These are phyloP conservation scores for Cheilosia pagana DNA, from an alignment of 2,888 invertebrate genomes.

Conservation along the genomic window DNA sequence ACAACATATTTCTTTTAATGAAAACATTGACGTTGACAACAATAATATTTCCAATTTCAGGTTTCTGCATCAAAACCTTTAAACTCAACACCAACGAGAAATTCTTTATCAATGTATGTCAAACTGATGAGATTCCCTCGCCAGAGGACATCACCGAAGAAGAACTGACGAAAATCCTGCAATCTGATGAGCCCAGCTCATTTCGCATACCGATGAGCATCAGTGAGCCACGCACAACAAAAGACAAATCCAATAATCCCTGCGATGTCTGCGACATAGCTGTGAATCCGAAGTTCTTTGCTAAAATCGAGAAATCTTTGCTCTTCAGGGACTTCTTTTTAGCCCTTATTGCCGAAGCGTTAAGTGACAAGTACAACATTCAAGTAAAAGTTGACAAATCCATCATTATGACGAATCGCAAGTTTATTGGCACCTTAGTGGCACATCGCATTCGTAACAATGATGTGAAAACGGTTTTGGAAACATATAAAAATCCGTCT, in stretches of 20 bases:
- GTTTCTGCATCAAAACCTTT: conserved; percentile 91
- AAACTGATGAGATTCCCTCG: conserved; percentile 89
- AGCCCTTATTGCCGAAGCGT: conserved; percentile 90
- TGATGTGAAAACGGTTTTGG: conserved; percentile 85
- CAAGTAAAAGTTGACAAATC: conserved; percentile 87
- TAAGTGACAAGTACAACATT: conserved; percentile 91
- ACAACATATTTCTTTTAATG: too few species aligned
- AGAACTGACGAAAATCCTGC: conserved; percentile 88
- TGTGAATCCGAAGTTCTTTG: conserved; percentile 90
- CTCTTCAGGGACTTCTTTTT: conserved; percentile 92
- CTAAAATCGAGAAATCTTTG: conserved; percentile 88
- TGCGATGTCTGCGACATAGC: conserved; percentile 93
- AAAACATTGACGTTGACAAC: background rate
- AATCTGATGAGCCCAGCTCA: conserved; percentile 87
- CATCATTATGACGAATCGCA: conserved; percentile 89
- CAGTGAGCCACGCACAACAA: conserved; percentile 90
- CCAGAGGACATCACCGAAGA: conserved; percentile 89
- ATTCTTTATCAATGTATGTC: conserved; percentile 94
- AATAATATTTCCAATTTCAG: conserved; percentile 83
- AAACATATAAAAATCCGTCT: conserved; percentile 78
- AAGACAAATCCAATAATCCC: conserved; percentile 90
- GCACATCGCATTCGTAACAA: conserved; percentile 90
- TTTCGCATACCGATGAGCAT: conserved; percentile 96
- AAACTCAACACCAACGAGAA: conserved; percentile 88
- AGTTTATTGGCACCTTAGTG: conserved; percentile 89